Conservation (phyloP, 1,140 invertebrate genomes). For the Homalodisca vitripennis region DNA sequence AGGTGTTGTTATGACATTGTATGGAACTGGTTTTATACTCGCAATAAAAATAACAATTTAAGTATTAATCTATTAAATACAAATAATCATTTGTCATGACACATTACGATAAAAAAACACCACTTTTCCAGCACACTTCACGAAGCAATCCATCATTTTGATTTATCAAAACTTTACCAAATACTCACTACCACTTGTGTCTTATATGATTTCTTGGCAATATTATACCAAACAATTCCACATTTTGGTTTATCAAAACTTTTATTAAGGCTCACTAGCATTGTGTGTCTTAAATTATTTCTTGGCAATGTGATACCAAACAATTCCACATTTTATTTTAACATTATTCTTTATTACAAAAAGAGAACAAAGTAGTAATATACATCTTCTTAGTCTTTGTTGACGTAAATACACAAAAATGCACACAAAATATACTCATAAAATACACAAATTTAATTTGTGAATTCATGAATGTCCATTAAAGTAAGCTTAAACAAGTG, state of each 20-base stretch:
- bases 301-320: not conserved
- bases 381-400: constrained; percentile 12
- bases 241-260: constrained; percentile 4
- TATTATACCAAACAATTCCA: not conserved
- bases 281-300: no score
- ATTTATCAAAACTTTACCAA: not conserved
- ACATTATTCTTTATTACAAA: constrained; percentile 20
- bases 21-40: no score
- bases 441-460: constrained; percentile 21
- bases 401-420: constrained; percentile 18
- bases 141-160: not conserved
- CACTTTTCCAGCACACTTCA: not conserved
- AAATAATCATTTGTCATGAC: not conserved
- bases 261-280: not conserved
- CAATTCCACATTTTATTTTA: constrained; percentile 14
- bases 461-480: constrained; percentile 6
- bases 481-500: constrained; percentile 11
- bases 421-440: constrained; percentile 20
- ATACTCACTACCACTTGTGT: not conserved
- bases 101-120: not conserved
- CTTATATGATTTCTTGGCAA: not conserved
- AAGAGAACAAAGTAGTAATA: constrained; percentile 18
- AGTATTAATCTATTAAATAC: not conserved
- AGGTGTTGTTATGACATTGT: not conserved
- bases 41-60: not conserved